These are phyloP conservation scores for Nyctereutes procyonoides DNA, from an alignment of 2,113 vertebrate genomes.

Conservation along the genomic window DNA sequence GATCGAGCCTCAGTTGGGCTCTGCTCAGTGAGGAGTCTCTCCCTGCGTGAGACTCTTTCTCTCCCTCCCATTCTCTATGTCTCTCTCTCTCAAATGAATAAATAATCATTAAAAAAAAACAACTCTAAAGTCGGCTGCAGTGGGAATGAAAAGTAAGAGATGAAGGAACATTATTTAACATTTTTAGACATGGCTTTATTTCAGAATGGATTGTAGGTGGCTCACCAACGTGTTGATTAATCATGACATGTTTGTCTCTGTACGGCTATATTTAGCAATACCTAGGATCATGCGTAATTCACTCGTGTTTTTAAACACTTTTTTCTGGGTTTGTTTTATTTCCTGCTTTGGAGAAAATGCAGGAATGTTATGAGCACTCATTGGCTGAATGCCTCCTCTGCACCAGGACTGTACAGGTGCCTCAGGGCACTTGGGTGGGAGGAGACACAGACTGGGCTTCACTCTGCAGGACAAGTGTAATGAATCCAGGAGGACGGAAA, in stretches of 20 bases:
- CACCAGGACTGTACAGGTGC: not conserved
- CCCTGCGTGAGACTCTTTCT: not conserved
- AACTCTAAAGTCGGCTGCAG: not conserved
- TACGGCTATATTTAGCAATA: conserved; percentile 52
- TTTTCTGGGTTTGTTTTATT: not conserved
- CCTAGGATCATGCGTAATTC: not conserved
- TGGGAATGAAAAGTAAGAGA: not conserved
- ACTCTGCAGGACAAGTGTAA: not conserved
- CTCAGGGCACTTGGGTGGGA: fast-evolving
- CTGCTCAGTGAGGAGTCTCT: not conserved
- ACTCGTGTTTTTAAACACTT: conserved; percentile 41
- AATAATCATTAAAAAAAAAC: not conserved
- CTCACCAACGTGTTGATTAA: conserved; percentile 42
- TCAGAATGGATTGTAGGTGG: not conserved
- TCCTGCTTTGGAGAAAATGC: not conserved
- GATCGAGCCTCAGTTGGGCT: not conserved
- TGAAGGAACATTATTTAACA: conserved; percentile 13
- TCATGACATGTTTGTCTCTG: conserved; percentile 32
- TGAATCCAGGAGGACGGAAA: not conserved
- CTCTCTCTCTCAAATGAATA: not conserved
- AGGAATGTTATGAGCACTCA: not conserved
- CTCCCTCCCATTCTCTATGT: not conserved
- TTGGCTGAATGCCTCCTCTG: not conserved
- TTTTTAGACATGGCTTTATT: conserved; percentile 26
- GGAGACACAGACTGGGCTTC: not conserved